A percentile compares a stretch with the other conserved stretches of the same genome.
Evolutionary conservation across 2,888 invertebrate genomes (phyloP).

Genomic region (Seira musarum): DNA sequence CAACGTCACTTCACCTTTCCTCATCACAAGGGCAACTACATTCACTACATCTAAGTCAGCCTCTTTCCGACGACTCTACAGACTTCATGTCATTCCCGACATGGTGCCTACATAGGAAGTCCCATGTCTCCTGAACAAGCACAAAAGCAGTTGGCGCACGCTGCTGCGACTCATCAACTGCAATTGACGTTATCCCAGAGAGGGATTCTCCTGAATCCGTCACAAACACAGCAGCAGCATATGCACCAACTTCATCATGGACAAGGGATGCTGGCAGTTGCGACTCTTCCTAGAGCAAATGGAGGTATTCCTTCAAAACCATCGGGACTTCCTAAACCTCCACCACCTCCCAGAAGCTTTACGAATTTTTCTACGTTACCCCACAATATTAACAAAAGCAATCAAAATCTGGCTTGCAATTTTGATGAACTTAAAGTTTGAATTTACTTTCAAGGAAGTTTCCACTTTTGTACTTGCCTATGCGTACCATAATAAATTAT

Average conservation of each 20-base stretch:
- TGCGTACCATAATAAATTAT: neutral
- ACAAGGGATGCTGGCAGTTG: conserved; percentile 52
- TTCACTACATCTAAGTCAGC: conserved; percentile 45
- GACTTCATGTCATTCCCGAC: conserved; percentile 56
- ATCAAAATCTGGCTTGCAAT: conserved; percentile 54
- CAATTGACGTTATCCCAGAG: conserved; percentile 65
- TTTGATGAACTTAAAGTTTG: conserved; percentile 68
- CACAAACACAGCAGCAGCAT: conserved; percentile 62
- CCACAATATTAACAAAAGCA: conserved; percentile 58
- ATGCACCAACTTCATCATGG: conserved; percentile 54
- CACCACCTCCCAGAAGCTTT: conserved; percentile 66
- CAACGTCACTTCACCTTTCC: conserved; percentile 65
- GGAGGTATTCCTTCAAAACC: conserved; percentile 52
- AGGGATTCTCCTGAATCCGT: conserved; percentile 66
- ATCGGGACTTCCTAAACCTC: conserved; percentile 63
- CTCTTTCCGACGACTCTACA: conserved; percentile 51
- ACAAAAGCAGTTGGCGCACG: conserved; percentile 47
- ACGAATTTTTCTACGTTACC: conserved; percentile 68
- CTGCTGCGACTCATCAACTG: conserved; percentile 56
- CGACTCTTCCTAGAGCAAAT: conserved; percentile 64
- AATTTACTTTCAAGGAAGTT: conserved; percentile 31
- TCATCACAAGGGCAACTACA: conserved; percentile 57
- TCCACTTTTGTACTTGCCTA: conserved; percentile 44
- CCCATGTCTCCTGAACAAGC: conserved; percentile 44
- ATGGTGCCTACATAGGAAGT: conserved; percentile 45